Conservation (phyloP, 2,797 vertebrate genomes). For the Carapus acus region DNA sequence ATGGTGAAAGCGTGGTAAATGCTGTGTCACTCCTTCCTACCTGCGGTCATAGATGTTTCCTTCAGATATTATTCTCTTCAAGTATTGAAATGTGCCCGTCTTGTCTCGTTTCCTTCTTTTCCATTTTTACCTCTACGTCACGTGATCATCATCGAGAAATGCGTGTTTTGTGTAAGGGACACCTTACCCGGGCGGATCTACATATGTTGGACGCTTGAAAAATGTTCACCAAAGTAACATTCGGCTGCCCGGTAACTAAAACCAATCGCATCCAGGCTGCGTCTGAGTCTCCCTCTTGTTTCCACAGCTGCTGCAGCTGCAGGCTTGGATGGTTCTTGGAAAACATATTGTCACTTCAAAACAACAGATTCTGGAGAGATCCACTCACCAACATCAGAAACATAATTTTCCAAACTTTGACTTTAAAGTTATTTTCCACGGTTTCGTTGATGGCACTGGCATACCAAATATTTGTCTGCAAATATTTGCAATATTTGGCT, state of each 20-base stretch:
- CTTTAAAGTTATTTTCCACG: no score
- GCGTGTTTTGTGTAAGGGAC: rapidly evolving
- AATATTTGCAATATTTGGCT: no score
- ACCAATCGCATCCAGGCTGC: conserved; percentile 31
- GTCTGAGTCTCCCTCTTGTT: no score
- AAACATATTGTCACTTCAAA: no score
- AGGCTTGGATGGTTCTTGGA: not conserved
- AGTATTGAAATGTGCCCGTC: not conserved
- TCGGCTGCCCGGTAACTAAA: not conserved
- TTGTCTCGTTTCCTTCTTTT: conserved; percentile 14
- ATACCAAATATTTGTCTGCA: no score
- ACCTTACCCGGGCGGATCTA: conserved; percentile 31
- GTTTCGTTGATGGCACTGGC: no score
- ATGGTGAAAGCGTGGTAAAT: no score
- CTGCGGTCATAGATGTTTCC: conserved; percentile 3
- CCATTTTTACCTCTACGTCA: conserved; percentile 36
- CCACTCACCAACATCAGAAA: no score
- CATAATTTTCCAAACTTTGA: no score
- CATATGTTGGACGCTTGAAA: no score
- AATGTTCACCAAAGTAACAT: rapidly evolving
- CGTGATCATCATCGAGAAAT: conserved; percentile 26
- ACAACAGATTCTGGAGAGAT: no score
- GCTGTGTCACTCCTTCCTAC: conserved; percentile 10
- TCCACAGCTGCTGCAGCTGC: conserved; percentile 1
- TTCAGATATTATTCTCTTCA: not conserved